phyloP scores from a whole-genome alignment of 2,113 vertebrate genomes.

The Ibidorhyncha struthersii region DNA sequence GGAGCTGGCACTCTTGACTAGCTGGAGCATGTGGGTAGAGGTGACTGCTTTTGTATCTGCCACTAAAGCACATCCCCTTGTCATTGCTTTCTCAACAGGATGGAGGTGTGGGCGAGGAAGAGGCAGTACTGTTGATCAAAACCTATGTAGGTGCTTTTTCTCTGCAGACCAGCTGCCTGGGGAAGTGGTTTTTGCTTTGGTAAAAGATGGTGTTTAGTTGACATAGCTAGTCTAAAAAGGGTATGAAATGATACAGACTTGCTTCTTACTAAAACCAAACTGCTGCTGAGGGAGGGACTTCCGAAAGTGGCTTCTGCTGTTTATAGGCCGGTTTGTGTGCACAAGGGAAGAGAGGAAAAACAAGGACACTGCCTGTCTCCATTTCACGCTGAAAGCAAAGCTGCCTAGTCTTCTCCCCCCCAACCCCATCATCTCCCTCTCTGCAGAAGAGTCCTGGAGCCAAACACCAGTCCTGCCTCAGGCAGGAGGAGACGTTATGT shows the following conservation, averaged over 20 bases:
- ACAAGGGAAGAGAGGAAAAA: neutral
- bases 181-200: neutral
- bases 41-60: neutral
- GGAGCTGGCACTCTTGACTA: neutral
- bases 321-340: neutral
- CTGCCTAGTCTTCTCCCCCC: neutral
- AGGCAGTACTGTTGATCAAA: neutral
- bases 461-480: neutral
- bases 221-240: neutral
- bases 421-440: neutral
- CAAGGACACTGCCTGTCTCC: neutral
- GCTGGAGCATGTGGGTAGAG: neutral
- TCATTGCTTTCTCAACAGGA: neutral
- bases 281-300: neutral
- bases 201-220: neutral
- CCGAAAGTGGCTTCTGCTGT: neutral
- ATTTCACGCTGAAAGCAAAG: neutral
- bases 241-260: neutral
- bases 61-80: neutral
- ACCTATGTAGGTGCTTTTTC: neutral
- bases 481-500: neutral
- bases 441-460: neutral
- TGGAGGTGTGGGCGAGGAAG: constrained; percentile 15
- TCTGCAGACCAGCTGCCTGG: neutral
- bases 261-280: neutral